Conservation (phyloP, 2,797 vertebrate genomes). For the Phoeniculus purpureus region DNA sequence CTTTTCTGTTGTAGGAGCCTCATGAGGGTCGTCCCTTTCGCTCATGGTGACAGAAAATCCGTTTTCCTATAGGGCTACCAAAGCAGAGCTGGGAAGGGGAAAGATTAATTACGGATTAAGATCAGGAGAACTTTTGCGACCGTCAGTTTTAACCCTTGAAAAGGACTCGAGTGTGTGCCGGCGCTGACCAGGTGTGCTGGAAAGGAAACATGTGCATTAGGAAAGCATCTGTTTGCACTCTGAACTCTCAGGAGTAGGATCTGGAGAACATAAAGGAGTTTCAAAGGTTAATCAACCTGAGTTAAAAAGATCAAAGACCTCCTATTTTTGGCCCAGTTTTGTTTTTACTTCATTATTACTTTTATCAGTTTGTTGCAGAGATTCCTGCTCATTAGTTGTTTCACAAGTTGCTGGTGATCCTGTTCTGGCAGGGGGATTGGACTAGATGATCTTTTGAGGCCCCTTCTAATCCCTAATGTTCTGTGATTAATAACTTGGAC, state of each 20-base stretch:
- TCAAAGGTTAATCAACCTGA: background rate
- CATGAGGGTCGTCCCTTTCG: background rate
- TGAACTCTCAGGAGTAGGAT: background rate
- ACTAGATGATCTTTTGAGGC: no score
- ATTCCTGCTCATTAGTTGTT: background rate
- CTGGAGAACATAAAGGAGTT: background rate
- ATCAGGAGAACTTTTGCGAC: background rate
- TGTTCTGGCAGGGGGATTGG: no score
- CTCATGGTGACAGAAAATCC: background rate
- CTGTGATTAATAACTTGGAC: no score
- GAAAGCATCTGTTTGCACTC: background rate
- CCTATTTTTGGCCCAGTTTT: background rate
- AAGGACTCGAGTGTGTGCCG: fast-evolving
- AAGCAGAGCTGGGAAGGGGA: background rate
- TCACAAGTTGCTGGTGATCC: background rate
- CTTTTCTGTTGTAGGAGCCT: background rate
- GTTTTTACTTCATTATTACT: background rate
- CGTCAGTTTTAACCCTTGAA: background rate
- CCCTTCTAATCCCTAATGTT: no score
- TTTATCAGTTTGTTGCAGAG: background rate
- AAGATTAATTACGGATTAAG: background rate
- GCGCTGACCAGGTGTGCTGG: background rate
- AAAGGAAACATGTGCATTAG: background rate
- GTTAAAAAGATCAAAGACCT: background rate
- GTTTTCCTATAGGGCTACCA: background rate